Base-by-base conservation (phyloP, 2,797 vertebrate genomes). In the Hypotaenidia okinawae region DNA sequence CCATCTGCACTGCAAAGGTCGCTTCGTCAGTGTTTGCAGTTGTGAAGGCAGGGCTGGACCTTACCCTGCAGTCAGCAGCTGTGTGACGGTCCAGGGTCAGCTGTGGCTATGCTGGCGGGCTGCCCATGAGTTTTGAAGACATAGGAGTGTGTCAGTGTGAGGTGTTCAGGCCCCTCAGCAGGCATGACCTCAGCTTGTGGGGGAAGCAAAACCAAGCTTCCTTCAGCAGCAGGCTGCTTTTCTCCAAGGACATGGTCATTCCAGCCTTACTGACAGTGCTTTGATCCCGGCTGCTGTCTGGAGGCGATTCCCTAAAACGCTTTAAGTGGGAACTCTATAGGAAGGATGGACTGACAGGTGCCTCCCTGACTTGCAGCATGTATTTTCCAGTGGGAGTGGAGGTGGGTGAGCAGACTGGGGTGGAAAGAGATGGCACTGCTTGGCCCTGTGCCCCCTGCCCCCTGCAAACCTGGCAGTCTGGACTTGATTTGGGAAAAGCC, bases 151-250 rank as follows among this genome's bases (percentile, higher is more conserved):
- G 37, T 17, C 49, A 27, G 49, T 4, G 3, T 6, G 18, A 66
- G 69, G 63, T 30, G 28, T 12, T 30, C 0, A 0, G 32, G 39
- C 32, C 35, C 35, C 6, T 7, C 0, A 1, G 28, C 47, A 55
- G 39, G 16, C 2, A 1, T 0, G 5, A 11, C 16, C 59, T 41
- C 1, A 1, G 57, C 39, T 55, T 25, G 18, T 8, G 30, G 5
- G 30, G 51, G 33, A 75, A 80, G 27, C 7, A 18, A 59, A 59
- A 18, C 0, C 15, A 22, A 47, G 9, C 22, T 8, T n/a, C 10
- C 24, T 63, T 28, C 27, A 5, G 9, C 23, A 33, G 43, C 62
- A 3, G 7, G 8, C 57, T 58, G 57, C n/a, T 74, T 43, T 21
- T 43, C 22, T 51, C 9, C 51, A 21, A 52, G 25, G 41, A 6